These are phyloP conservation scores for Papio anubis DNA, from an alignment of 2,113 vertebrate genomes.

Conservation along the genomic window DNA sequence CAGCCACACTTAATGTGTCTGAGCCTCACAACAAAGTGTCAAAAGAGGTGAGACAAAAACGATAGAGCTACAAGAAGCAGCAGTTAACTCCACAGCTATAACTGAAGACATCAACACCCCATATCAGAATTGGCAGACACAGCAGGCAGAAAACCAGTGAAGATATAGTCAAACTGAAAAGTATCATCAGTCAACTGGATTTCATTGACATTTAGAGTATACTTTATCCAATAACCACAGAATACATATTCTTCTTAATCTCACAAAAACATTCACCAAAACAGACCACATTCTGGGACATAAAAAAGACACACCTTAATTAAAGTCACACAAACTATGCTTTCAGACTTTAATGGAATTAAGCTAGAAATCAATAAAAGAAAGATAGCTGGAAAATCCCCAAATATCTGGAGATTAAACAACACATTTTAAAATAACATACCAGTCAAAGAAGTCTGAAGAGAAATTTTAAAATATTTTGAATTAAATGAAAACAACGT, in stretches of 20 bases:
- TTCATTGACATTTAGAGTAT: neutral
- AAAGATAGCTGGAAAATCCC: neutral
- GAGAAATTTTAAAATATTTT: neutral
- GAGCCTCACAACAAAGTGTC: neutral
- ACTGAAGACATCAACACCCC: neutral
- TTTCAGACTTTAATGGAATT: neutral
- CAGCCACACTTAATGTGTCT: neutral
- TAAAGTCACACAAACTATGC: neutral
- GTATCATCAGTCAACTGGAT: neutral
- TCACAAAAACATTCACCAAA: constrained; percentile 4
- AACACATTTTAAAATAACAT: neutral
- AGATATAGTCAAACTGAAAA: neutral
- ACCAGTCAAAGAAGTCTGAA: neutral
- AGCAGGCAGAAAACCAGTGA: neutral
- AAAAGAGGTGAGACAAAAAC: neutral
- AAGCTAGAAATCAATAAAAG: neutral
- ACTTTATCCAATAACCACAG: neutral
- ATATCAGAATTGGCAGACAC: neutral
- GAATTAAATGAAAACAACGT: neutral
- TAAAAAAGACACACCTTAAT: neutral
- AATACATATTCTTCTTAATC: neutral
- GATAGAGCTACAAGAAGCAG: neutral
- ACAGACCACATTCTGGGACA: neutral
- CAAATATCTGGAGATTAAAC: neutral
- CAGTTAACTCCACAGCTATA: neutral